Evolutionary conservation across 2,113 vertebrate genomes (phyloP).

Genomic region (Corvus moneduloides): DNA sequence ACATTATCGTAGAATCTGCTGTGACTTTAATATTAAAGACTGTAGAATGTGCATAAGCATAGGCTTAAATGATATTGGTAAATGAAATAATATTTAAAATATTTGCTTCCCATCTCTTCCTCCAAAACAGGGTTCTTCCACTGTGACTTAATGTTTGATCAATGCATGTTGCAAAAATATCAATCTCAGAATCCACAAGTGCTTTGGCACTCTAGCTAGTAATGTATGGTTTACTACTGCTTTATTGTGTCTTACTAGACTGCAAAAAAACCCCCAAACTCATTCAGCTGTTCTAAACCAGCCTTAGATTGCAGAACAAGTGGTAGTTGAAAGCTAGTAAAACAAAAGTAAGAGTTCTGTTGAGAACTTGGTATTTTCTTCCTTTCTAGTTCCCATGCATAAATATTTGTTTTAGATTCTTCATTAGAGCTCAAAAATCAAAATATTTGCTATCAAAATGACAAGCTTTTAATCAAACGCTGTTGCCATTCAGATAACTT

Average conservation of each 20-base stretch:
- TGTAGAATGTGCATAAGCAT: not conserved
- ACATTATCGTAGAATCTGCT: slow-evolving; percentile 15
- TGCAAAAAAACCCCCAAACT: not conserved
- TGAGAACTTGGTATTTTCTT: not conserved
- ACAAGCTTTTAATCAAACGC: not conserved
- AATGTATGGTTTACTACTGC: not conserved
- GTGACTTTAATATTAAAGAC: not conserved
- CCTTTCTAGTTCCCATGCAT: not conserved
- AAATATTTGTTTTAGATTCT: not conserved
- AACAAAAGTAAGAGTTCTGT: not conserved
- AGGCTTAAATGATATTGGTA: not conserved
- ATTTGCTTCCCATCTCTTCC: slow-evolving; percentile 31
- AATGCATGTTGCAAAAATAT: not conserved
- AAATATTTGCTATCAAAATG: not conserved
- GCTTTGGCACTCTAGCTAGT: not conserved
- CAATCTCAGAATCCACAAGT: not conserved
- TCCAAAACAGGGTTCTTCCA: not conserved
- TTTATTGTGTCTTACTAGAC: not conserved
- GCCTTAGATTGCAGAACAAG: not conserved
- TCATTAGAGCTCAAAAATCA: not conserved
- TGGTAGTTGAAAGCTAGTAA: not conserved
- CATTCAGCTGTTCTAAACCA: not conserved
- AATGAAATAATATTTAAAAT: slow-evolving; percentile 41
- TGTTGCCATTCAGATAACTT: not conserved
- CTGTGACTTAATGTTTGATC: not conserved